Evolutionary conservation across 2,888 invertebrate species (phyloP), one percentile per base, ranked within the genome.

Genomic region (Platerodrilus igneus): DNA sequence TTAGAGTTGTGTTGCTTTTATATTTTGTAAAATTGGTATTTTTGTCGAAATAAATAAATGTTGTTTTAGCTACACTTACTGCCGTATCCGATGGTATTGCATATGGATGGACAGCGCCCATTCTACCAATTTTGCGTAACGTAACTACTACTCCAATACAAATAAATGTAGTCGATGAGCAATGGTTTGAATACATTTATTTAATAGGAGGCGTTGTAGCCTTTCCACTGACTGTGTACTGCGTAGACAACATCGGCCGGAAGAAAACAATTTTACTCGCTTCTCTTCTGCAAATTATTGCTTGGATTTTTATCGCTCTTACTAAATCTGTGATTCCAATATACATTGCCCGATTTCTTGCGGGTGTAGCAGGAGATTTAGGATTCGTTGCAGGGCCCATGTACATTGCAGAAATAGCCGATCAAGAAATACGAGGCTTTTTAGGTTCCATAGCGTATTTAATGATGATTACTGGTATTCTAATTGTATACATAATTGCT

Each of bases 321-420:
- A 62, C 62, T 3, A 54, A 55, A 8, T 56, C 52, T 7, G 50
- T 62, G 8, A 54, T 57, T 17, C 58, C 56, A 28, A 47, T 67
- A 3, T 63, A 60, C 34, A 51, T 59, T 1, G 66, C 66, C 1
- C 53, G 67, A 29, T 62, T 66, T 31, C 40, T 66, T 15, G 58
- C 66, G 5, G 67, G 67, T 1, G 51, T 65, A 38, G 64, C 64
- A 8, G 64, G 63, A 7, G 66, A 67, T 41, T 61, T 63, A 16
- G 65, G 62, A 4, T 67, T 66, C 41, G 65, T 67, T 2, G 62
- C 65, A 14, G 64, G 64, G 1, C 67, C 66, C 2, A 66, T 65
- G 65, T 66, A 63, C 47, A 60, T 66, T 5, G 65, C 65, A 2
- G 66, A 67, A 50, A 63, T 66, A 34, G 64, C 67, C 4, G 64